These are phyloP conservation scores for Discoglossus pictus DNA, from an alignment of 2,797 vertebrate species.

Conservation along the genomic window DNA sequence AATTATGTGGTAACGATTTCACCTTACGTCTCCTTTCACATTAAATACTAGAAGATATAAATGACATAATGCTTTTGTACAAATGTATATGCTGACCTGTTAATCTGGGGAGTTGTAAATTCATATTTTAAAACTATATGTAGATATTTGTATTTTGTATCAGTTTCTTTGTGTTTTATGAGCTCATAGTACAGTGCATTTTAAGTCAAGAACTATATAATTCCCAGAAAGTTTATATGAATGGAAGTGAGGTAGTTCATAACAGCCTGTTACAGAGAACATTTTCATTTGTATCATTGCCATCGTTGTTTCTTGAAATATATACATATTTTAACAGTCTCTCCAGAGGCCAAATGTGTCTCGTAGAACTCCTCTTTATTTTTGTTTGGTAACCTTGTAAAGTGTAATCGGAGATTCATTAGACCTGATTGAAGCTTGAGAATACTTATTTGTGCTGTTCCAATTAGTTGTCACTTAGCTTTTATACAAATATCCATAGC, in stretches of 20 bases:
- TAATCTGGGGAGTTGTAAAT: too few species aligned
- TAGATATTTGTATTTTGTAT: too few species aligned
- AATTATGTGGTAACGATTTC: too few species aligned
- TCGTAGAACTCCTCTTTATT: slow-evolving; percentile 2
- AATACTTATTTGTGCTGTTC: slow-evolving; percentile 29
- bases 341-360: background rate
- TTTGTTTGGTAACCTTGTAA: slow-evolving; percentile 22
- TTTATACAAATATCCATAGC: slow-evolving; percentile 27
- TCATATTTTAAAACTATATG: too few species aligned
- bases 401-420: slow-evolving; percentile 32
- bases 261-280: background rate
- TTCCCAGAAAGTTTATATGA: background rate
- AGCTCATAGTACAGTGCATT: too few species aligned
- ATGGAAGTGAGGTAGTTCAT: background rate
- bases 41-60: too few species aligned
- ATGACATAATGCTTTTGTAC: too few species aligned
- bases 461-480: slow-evolving; percentile 25
- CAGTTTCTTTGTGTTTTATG: too few species aligned
- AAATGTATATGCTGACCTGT: too few species aligned
- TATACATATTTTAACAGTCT: background rate
- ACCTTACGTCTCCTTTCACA: too few species aligned
- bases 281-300: slow-evolving; percentile 1
- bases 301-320: background rate
- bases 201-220: too few species aligned
- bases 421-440: slow-evolving; percentile 15